Base-by-base conservation (phyloP, 2,888 invertebrate species). In the Mythimna impura region DNA sequence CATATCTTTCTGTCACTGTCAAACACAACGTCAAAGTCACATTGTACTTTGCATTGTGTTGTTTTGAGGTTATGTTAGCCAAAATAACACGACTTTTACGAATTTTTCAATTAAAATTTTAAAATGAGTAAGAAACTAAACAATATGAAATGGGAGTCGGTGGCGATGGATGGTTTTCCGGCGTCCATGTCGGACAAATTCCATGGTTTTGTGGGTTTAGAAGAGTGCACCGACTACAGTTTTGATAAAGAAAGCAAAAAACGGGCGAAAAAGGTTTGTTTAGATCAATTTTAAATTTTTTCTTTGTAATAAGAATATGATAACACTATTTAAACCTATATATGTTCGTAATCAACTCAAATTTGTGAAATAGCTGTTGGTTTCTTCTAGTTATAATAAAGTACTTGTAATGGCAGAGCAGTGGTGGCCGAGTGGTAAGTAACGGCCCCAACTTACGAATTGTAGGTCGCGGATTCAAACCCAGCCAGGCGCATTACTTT, bases 131-230 rank as follows among this genome's bases (percentile, higher is more conserved):
- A 94, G 84, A 95, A 93, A 80, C 78, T 94, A 67, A 90, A 94
- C 78, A 90, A 91, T 79, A 86, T 93, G 80, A 95, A 93, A 81
- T 98, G 98, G 98, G 97, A 97, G 86, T 97, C 97, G 8, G 96
- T 98, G 0, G 95, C 97, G 77, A 92, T 98, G 47, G 97, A 97
- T 80, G 97, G 97, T 30, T 96, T 95, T 71, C 93, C 95, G 3
- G 87, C 89, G 2, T 89, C 93, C 7, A 87, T 92, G 83, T 86
- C 93, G 1, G 93, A 94, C 30, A 94, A 93, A 74, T 95, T 97
- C 68, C 97, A 98, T 80, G 98, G 97, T 17, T 96, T 98, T 77
- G 96, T 98, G 52, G 98, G 98, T 1, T 96, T 98, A 60, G 98
- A 98, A 93, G 98, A 98, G 88, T 97, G 98, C 76, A 97, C 97